Conservation (phyloP, 2,888 invertebrate genomes). For the Cataglyphis albicans region DNA sequence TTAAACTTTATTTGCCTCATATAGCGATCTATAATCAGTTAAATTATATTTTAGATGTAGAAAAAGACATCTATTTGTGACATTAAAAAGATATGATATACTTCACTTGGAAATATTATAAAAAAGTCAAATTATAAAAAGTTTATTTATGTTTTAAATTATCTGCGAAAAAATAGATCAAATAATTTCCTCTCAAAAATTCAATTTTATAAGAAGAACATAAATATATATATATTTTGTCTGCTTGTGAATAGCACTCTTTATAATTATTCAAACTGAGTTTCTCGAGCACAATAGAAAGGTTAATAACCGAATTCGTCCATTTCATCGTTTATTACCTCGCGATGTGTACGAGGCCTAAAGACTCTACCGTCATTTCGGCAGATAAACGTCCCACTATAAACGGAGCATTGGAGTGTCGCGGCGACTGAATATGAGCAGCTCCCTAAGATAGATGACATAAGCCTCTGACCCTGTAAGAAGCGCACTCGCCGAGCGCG, state of each 20-base stretch:
- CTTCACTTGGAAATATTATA: not conserved
- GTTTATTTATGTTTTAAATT: not conserved
- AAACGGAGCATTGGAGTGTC: constrained; percentile 80
- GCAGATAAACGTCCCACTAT: constrained; percentile 70
- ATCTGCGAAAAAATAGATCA: not conserved
- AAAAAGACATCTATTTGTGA: not conserved
- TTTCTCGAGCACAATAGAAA: not conserved
- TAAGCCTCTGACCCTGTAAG: constrained; percentile 75
- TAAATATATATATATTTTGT: not conserved
- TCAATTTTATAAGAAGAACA: not conserved
- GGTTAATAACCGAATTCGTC: constrained; percentile 42
- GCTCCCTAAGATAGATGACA: constrained; percentile 82
- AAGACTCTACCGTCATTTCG: constrained; percentile 24
- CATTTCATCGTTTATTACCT: constrained; percentile 27
- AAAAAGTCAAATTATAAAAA: not conserved
- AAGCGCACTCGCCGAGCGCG: constrained; percentile 70
- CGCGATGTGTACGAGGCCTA: constrained; percentile 6
- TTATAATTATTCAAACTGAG: not conserved
- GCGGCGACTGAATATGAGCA: constrained; percentile 78
- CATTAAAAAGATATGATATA: not conserved
- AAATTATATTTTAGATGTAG: constrained; percentile 5
- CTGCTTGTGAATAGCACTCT: not conserved
- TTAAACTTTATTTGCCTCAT: constrained; percentile 16
- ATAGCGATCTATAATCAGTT: constrained; percentile 2
- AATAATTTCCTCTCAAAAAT: not conserved